Conservation (phyloP, 2,797 vertebrate genomes). For the Pachyuromys duprasi region DNA sequence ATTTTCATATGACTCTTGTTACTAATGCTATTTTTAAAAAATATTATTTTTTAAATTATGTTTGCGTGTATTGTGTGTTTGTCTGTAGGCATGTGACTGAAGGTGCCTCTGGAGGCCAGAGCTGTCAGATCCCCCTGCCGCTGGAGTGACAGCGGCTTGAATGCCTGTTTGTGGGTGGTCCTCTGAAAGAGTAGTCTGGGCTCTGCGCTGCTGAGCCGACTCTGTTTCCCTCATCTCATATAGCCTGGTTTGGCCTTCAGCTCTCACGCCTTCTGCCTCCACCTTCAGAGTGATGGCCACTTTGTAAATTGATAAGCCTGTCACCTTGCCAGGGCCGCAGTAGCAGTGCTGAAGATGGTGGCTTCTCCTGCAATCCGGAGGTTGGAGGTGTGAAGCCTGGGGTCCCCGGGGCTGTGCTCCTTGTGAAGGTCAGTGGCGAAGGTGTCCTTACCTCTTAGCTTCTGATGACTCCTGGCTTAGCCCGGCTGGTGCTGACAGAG, state of each 20-base stretch:
- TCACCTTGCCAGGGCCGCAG: too few relatives aligned
- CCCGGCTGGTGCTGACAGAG: neutral
- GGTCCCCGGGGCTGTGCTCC: neutral
- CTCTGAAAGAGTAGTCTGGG: neutral
- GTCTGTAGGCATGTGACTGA: neutral
- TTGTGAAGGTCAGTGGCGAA: neutral
- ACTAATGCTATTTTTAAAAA: neutral
- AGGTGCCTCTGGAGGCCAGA: neutral
- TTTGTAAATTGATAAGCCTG: neutral
- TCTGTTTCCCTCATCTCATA: neutral
- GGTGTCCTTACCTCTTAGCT: neutral
- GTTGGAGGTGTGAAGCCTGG: neutral
- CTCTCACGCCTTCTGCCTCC: neutral
- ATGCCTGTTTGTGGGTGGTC: neutral
- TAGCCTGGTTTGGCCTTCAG: neutral
- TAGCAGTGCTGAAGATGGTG: neutral
- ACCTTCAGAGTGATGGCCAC: neutral
- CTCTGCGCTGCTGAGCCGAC: too few relatives aligned
- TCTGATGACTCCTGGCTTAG: neutral
- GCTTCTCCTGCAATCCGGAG: neutral
- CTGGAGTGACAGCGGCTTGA: too few relatives aligned
- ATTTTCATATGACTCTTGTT: neutral
- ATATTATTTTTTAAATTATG: neutral
- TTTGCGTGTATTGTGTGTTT: neutral
- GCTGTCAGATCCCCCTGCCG: neutral